These are phyloP conservation scores for Carduelis carduelis DNA, from an alignment of 2,797 vertebrate genomes.

Conservation along the genomic window DNA sequence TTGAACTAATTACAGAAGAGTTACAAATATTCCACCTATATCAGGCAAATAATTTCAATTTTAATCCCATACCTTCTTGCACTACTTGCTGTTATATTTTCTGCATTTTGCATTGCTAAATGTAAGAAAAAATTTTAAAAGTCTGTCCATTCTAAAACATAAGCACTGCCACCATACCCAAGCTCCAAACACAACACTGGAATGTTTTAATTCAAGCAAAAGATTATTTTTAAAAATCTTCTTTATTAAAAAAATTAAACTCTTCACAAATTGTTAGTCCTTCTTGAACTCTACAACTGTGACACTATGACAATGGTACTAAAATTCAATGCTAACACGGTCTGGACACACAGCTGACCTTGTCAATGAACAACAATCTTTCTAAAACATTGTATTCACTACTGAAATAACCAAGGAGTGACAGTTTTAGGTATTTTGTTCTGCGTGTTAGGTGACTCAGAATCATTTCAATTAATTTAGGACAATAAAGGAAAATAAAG, in stretches of 20 bases:
- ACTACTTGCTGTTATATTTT: neutral
- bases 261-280: neutral
- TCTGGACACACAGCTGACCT: neutral
- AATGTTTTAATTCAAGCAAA: neutral
- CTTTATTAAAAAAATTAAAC: neutral
- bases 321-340: neutral
- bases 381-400: neutral
- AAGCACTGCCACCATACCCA: neutral
- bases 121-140: neutral
- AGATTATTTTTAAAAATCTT: neutral
- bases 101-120: neutral
- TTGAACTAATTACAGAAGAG: neutral
- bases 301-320: neutral
- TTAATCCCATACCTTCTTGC: neutral
- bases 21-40: neutral
- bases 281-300: neutral
- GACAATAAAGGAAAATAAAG: no score
- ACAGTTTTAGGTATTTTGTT: neutral
- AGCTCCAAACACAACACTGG: neutral
- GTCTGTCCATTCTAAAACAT: neutral
- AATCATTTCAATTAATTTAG: neutral
- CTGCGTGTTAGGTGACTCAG: neutral
- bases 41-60: neutral
- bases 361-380: neutral
- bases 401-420: neutral